Conservation (phyloP, 30 jellyfish, hydroid and myxozoan species). For the Turritopsis dohrnii region DNA sequence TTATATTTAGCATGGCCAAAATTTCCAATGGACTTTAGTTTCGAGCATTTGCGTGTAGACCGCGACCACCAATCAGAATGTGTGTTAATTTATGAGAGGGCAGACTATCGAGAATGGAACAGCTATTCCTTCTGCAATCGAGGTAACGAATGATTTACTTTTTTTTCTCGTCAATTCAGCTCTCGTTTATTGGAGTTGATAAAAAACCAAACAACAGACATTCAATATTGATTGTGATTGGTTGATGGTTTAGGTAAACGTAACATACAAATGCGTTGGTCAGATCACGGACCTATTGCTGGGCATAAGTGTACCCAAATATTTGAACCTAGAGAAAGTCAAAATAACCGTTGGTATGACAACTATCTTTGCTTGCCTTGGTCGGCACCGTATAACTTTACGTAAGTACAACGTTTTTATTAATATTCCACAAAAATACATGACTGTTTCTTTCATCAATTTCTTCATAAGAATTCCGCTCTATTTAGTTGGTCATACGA, state of each 20-base stretch:
- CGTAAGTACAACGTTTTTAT: conserved; percentile 48
- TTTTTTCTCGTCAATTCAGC: neutral
- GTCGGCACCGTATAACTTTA: conserved; percentile 88
- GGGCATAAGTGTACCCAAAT: conserved; percentile 90
- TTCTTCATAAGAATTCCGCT: neutral
- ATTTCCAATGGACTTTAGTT: conserved; percentile 80
- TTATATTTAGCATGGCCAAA: conserved; percentile 79
- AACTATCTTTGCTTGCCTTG: conserved; percentile 80
- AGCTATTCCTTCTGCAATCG: conserved; percentile 85
- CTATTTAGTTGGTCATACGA: conserved; percentile 78
- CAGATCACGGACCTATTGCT: conserved; percentile 77
- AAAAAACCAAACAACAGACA: neutral
- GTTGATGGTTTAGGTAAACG: conserved; percentile 61
- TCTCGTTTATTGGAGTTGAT: neutral
- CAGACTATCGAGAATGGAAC: conserved; percentile 89
- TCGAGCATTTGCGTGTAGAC: conserved; percentile 40
- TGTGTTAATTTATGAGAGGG: conserved; percentile 77
- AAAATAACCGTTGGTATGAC: conserved; percentile 73
- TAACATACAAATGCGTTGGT: conserved; percentile 90
- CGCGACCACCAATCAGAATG: conserved; percentile 35
- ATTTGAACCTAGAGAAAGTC: conserved; percentile 78
- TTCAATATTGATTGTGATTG: neutral
- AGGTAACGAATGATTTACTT: neutral
- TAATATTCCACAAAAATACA: too few species aligned
- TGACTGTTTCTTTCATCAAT: neutral